These are phyloP conservation scores for Drosophila baimaii DNA, from an alignment of 1,140 invertebrate genomes.

Conservation along the genomic window DNA sequence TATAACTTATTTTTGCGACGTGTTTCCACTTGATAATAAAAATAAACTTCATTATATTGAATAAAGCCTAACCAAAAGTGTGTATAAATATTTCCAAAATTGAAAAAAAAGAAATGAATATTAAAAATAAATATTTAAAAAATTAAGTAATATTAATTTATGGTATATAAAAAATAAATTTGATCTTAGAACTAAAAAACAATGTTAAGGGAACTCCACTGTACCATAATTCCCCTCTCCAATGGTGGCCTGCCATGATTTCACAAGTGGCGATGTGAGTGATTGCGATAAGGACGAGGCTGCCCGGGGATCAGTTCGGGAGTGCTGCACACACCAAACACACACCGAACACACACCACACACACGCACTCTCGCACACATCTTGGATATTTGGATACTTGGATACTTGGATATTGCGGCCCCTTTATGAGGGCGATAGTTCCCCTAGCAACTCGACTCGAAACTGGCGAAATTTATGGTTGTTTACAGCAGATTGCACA, in stretches of 20 bases:
- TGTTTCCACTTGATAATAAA: neutral
- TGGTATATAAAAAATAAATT: neutral
- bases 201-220: neutral
- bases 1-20: too few relatives aligned
- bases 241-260: constrained; percentile 37
- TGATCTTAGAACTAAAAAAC: too few relatives aligned
- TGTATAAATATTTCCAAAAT: neutral
- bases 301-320: constrained; percentile 25
- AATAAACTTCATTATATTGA: neutral
- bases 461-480: constrained; percentile 72
- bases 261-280: constrained; percentile 80
- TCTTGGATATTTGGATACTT: constrained; percentile 5
- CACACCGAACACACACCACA: neutral
- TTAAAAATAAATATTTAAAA: neutral
- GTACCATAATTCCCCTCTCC: constrained; percentile 20
- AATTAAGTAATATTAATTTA: too few relatives aligned
- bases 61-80: neutral
- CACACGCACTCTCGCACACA: too few relatives aligned
- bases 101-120: neutral
- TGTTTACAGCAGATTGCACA: constrained; percentile 82
- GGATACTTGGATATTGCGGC: constrained; percentile 16
- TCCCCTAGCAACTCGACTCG: constrained; percentile 43
- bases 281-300: constrained; percentile 74
- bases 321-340: constrained; percentile 8
- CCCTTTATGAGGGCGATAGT: constrained; percentile 70